A percentile compares a stretch with the other conserved stretches of the same genome.
phyloP scores from a whole-genome alignment of 1,140 invertebrate genomes.

The Notospermus geniculatus region DNA sequence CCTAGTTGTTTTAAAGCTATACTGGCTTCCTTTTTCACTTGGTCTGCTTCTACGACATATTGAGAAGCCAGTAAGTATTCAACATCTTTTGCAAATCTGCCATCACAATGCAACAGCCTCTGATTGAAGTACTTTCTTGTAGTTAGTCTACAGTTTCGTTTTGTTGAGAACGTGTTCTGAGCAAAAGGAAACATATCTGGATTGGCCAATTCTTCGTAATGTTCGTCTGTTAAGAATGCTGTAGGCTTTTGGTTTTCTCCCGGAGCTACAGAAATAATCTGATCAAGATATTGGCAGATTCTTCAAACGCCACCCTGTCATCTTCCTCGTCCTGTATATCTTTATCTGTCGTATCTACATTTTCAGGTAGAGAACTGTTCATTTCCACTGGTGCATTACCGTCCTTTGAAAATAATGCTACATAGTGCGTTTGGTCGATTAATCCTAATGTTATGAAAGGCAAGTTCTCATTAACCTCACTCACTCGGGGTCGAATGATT shows the following conservation, averaged over 20 bases:
- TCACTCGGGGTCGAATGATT: too few relatives aligned
- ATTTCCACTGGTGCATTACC: too few relatives aligned
- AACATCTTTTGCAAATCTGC: neutral
- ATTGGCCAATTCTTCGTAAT: neutral
- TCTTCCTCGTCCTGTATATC: too few relatives aligned
- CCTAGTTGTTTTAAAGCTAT: conserved; percentile 4
- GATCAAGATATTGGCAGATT: neutral
- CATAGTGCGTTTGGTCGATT: too few relatives aligned
- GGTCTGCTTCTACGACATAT: neutral
- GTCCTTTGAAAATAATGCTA: too few relatives aligned
- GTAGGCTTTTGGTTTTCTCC: conserved; percentile 4
- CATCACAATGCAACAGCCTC: neutral
- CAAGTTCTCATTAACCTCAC: too few relatives aligned
- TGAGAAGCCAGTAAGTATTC: conserved; percentile 3
- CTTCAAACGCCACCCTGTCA: too few relatives aligned
- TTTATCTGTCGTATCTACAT: too few relatives aligned
- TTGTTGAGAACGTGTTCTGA: neutral
- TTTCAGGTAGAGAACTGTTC: too few relatives aligned
- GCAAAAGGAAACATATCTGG: neutral
- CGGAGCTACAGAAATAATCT: neutral
- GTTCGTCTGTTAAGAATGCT: neutral
- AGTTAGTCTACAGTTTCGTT: neutral
- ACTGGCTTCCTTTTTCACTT: neutral
- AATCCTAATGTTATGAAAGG: too few relatives aligned
- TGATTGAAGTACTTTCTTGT: conserved; percentile 3